Base-by-base conservation (phyloP, 1,140 invertebrate genomes). In the Leguminivora glycinivorella region DNA sequence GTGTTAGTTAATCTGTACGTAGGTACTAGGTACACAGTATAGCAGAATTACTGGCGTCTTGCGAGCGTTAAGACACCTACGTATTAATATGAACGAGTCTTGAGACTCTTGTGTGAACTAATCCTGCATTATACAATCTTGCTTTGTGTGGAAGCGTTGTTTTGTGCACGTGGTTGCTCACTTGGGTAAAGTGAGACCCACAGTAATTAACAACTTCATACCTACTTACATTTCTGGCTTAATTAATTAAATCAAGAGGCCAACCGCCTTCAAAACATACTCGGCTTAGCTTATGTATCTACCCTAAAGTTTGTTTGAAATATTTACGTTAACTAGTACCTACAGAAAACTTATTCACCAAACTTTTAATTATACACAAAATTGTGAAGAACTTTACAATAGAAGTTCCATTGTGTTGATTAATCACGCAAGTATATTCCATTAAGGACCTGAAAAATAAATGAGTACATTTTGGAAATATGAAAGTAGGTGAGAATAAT, bases 211-310 rank as follows among this genome's bases (percentile, higher is more conserved):
- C 47, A 52, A 52, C 47, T 22, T 52, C 47, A 52, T 52, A 52
- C 19, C 5, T 6, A 22, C 19, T 22, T 17, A 17, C n/a, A 43
- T 14, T n/a, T n/a, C n/a, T 14, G 17, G 17, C 17, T 52, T 52
- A 52, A 52, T 52, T 52, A 52, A 52, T 52, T 17, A 52, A 52
- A 52, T 52, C 17, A 52, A 52, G 47, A 52, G 47, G 47, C 47
- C 47, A 52, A 22, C n/a, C 17, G 47, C 47, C 47, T 52, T 10
- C 47, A 6, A 6, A 17, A 17, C 40, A 17, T 43, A 17, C 40
- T 17, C 17, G 6, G 4, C 22, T 52, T n/a, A n/a, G n/a, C n/a
- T n/a, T n/a, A n/a, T n/a, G n/a, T n/a, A n/a, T n/a, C n/a, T 52
- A 52, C 47, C 14, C 47, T 52, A 52, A 22, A 52, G 17, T 52